Percentiles rank a stretch among this genome's conserved stretches.
phyloP scores from a whole-genome alignment of 1,140 invertebrate genomes.

The Eciton burchellii region DNA sequence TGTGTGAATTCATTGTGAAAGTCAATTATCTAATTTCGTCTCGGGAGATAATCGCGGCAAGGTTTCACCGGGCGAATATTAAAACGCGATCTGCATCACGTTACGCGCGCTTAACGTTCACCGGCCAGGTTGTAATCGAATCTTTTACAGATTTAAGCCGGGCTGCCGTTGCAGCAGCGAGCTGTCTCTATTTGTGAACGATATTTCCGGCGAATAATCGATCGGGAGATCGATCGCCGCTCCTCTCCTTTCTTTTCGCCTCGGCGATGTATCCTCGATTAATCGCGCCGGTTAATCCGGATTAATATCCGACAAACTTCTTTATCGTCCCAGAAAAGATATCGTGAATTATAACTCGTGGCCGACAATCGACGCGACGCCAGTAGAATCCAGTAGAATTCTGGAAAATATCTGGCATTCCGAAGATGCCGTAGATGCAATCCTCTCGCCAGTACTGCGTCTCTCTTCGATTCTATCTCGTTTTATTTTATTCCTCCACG shows the following conservation, averaged over 20 bases:
- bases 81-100: neutral
- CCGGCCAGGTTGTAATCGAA: neutral
- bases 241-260: neutral
- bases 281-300: neutral
- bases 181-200: conserved; percentile 46
- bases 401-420: too few species aligned
- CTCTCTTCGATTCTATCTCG: too few species aligned
- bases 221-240: conserved; percentile 54
- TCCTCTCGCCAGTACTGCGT: too few species aligned
- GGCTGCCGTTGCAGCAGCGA: neutral
- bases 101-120: neutral
- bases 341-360: too few species aligned
- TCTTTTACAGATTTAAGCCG: conserved; percentile 25
- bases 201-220: conserved; percentile 59
- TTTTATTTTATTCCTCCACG: too few species aligned
- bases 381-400: too few species aligned
- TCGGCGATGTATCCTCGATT: neutral
- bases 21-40: conserved; percentile 72
- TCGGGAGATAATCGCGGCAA: conserved; percentile 19
- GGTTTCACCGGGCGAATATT: conserved; percentile 27
- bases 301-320: conserved; percentile 5
- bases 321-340: too few species aligned
- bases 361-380: too few species aligned
- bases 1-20: conserved; percentile 70
- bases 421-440: too few species aligned